phyloP scores from a whole-genome alignment of 2,113 vertebrate genomes.

The Gracilinanus agilis region DNA sequence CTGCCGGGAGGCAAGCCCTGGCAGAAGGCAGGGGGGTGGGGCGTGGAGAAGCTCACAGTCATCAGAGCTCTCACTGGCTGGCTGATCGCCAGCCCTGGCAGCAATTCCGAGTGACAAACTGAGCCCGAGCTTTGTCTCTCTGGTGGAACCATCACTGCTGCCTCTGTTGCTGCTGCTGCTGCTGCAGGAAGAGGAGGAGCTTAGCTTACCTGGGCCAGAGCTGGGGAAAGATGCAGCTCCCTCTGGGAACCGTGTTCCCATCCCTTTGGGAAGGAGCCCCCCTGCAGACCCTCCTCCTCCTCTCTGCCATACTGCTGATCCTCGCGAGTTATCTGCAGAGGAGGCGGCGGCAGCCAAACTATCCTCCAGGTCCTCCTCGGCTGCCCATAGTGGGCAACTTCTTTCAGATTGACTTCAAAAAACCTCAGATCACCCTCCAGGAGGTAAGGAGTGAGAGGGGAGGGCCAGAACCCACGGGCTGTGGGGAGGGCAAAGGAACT shows the following conservation, averaged over 20 bases:
- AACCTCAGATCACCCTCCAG: slow-evolving; percentile 69
- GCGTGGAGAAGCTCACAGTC: background rate
- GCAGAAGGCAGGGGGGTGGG: background rate
- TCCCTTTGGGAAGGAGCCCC: slow-evolving; percentile 75
- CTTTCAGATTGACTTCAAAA: slow-evolving; percentile 71
- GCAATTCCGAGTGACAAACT: background rate
- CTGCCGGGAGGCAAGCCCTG: background rate
- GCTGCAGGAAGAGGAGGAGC: slow-evolving; percentile 18
- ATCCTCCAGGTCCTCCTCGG: slow-evolving; percentile 80
- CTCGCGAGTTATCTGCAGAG: slow-evolving; percentile 80
- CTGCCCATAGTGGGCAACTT: slow-evolving; percentile 82
- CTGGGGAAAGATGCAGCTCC: slow-evolving; percentile 65
- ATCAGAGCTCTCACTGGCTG: background rate
- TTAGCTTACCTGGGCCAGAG: background rate
- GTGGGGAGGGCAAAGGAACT: no score
- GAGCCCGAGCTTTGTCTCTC: background rate
- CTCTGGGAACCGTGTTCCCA: slow-evolving; percentile 41
- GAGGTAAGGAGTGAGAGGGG: slow-evolving; percentile 79
- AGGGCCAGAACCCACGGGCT: background rate
- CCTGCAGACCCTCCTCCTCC: slow-evolving; percentile 73
- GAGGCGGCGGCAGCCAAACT: slow-evolving; percentile 83
- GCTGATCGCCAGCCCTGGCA: background rate
- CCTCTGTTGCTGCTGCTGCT: slow-evolving; percentile 22
- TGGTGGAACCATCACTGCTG: slow-evolving; percentile 7
- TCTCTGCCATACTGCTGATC: slow-evolving; percentile 79